Base-by-base conservation (phyloP, 1,140 invertebrate species). In the Gonioctena quinquepunctata region DNA sequence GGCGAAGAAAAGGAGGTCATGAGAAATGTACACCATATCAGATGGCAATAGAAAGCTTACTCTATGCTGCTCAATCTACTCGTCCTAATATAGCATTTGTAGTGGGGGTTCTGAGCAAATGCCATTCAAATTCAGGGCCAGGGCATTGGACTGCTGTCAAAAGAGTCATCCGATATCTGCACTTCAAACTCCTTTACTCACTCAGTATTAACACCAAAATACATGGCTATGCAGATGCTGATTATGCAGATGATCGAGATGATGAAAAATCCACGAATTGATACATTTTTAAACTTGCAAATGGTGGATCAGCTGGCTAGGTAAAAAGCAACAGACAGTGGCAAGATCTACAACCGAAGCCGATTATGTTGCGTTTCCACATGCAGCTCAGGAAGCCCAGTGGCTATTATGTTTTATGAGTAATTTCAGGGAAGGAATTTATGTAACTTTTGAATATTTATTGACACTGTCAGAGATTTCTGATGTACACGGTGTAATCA, bases 291-390 rank as follows among this genome's bases (percentile, higher is more conserved):
- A 73, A 80, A 21, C 67, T 81, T 63, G 69, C 73, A 66, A 74
- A 73, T 66, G 80, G 74, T 54, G 65, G 77, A 16, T 75, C 22
- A 69, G 72, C 3, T 83, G 83, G 83, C 28, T 19, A 13, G 77
- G 75, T 22, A 76, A 79, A 68, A 77, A 74, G 66, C 81, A 84
- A 66, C 68, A 60, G 56, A 79, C 71, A 22, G 73, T 85, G 21
- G 77, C 82, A 11, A 23, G 82, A 3, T 84, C 81, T 22, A 83
- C 73, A 19, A 83, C 76, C 50, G 82, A 85, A 73, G 82, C 83
- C 84, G 66, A n/a, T n/a, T n/a, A n/a, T n/a, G n/a, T n/a, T n/a
- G 72, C 80, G 0, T n/a, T 22, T 11, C 26, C 61, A 54, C 60
- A 64, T 48, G 69, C 71, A 54, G 50, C 61, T 23, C 66, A 67